Percentiles rank a stretch among this genome's conserved stretches.
Evolutionary conservation across 2,113 vertebrate species (phyloP).

Genomic region (Paradisaea rubra): DNA sequence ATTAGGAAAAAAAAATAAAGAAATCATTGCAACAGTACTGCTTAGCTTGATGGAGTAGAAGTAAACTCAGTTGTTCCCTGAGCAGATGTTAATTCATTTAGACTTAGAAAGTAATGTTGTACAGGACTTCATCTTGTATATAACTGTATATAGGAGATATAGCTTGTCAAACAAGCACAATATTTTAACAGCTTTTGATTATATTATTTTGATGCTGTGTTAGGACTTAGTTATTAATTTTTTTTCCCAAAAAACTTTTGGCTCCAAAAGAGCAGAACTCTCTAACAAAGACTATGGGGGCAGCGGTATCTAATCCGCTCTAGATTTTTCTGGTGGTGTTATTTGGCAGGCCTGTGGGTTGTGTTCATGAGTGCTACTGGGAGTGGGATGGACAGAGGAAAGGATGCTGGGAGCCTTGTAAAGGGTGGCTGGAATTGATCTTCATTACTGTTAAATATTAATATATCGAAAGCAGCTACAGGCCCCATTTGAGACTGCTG

Average conservation of each 20-base stretch:
- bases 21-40: background rate
- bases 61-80: background rate
- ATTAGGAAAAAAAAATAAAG: background rate
- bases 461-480: background rate
- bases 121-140: background rate
- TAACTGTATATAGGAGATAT: too few species aligned
- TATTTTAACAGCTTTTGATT: background rate
- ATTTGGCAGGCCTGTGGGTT: background rate
- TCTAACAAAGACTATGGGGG: background rate
- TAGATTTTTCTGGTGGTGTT: background rate
- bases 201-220: background rate
- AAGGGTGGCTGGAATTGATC: background rate
- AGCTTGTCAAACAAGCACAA: background rate
- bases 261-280: background rate
- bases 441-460: background rate
- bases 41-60: background rate
- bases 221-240: background rate
- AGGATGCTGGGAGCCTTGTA: background rate
- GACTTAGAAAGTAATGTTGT: background rate
- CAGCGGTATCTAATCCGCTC: rapidly evolving
- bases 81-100: background rate
- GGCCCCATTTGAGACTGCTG: background rate
- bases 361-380: background rate
- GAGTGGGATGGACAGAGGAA: background rate
- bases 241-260: background rate